Base-by-base conservation (phyloP, 1,140 invertebrate genomes). In the Cheumatopsyche charites region DNA sequence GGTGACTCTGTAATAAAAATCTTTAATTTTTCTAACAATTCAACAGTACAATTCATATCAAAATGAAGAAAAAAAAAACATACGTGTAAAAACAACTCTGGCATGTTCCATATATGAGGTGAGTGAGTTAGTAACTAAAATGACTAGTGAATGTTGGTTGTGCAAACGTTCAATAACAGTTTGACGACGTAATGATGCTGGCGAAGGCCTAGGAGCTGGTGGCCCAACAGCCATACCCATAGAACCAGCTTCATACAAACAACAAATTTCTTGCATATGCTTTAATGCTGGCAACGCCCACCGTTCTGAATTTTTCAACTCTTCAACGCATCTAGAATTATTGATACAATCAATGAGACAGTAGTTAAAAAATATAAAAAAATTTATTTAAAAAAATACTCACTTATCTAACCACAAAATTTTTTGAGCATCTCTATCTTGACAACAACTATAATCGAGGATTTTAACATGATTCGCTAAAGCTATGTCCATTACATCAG, bases 401-500 rank as follows among this genome's bases (percentile, higher is more conserved):
- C 79, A 85, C 80, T 94, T 95, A 78, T 96, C 92, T 55, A 98
- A 82, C 96, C 96, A 99, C 63, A 94, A 89, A 52, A 94, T 94
- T 83, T 98, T 98, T 83, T 98, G 96, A 26, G 93, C 91, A 85
- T 98, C 96, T 75, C 96, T 88, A 79, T 98, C 96, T 87, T 97
- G 89, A 61, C 95, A 97, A 84, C 96, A 98, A 79, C 95, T 97
- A 79, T 98, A 98, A 84, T 99, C 97, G 36, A 99, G 86, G 80
- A 99, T 98, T 87, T 99, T 99, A 6, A 98, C 94, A 81, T 98
- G 96, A 74, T 97, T 96, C 58, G 89, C 90, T 61, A 99, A 82
- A 1, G 97, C 96, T 79, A 98, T 95, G 83, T 99, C 97, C 90
- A 98, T 95, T 75, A 98, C 98, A 83, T 99, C 97, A 1, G 94